Evolutionary conservation across 1,140 invertebrate genomes (phyloP).

Genomic region (Dolichoris vasculosae): DNA sequence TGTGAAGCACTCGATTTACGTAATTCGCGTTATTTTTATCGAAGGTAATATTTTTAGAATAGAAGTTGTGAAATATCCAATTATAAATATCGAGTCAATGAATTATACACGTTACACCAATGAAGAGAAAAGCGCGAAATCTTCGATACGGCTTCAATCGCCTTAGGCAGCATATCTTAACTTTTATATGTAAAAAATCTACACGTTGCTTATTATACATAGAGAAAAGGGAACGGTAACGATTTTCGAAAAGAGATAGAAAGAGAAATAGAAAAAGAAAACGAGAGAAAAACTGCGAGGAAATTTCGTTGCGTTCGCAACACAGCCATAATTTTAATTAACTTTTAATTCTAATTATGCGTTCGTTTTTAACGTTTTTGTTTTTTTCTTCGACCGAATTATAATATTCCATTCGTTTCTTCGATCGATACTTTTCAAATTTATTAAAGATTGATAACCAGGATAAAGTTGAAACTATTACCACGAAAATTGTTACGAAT

Average conservation of each 20-base stretch:
- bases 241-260: not conserved
- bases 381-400: too few species aligned
- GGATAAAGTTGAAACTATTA: too few species aligned
- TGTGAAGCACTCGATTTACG: not conserved
- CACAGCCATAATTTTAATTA: slow-evolving; percentile 26
- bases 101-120: slow-evolving; percentile 1
- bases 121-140: slow-evolving; percentile 21
- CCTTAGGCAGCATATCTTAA: slow-evolving; percentile 55
- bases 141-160: slow-evolving; percentile 48
- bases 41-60: not conserved
- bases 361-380: too few species aligned
- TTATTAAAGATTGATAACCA: too few species aligned
- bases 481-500: too few species aligned
- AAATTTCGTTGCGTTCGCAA: slow-evolving; percentile 18
- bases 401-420: too few species aligned
- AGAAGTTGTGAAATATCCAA: slow-evolving; percentile 37
- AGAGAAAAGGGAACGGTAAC: not conserved
- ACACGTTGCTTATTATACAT: slow-evolving; percentile 30
- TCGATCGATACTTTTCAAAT: too few species aligned
- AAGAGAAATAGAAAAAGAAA: not conserved
- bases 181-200: slow-evolving; percentile 45
- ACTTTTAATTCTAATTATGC: too few species aligned
- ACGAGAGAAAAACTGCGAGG: not conserved
- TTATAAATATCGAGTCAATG: slow-evolving; percentile 29
- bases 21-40: not conserved